Conservation (phyloP, 2,888 invertebrate species). For the Agriopis aurantiaria region DNA sequence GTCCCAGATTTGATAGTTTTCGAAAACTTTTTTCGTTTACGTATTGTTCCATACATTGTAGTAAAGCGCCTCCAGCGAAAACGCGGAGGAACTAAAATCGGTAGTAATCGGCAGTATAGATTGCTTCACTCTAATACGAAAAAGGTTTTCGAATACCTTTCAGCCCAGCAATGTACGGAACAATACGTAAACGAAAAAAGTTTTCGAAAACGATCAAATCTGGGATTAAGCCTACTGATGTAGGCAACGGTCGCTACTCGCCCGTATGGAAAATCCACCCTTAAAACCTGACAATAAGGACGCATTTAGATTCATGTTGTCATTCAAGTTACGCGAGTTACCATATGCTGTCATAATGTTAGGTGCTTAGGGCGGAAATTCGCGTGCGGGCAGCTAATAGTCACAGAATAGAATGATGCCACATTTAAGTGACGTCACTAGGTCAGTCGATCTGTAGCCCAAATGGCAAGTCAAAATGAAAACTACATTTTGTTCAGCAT, state of each 20-base stretch:
- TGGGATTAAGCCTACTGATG: no score
- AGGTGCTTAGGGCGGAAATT: neutral
- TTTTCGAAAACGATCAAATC: no score
- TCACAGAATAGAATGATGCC: neutral
- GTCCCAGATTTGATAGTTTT: no score
- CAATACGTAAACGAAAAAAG: no score
- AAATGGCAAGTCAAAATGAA: conserved; percentile 27
- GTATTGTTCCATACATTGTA: no score
- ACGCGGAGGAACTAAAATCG: no score
- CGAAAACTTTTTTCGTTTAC: no score
- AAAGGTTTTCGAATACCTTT: no score
- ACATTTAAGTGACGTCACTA: neutral
- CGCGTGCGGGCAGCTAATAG: neutral
- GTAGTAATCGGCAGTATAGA: no score
- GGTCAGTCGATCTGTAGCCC: conserved; percentile 5
- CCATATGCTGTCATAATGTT: neutral
- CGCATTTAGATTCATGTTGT: neutral
- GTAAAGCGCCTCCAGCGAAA: no score
- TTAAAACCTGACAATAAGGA: neutral
- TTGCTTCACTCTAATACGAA: no score
- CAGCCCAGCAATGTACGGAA: no score
- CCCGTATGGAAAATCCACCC: neutral
- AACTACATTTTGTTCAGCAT: conserved; percentile 18
- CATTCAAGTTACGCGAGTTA: neutral
- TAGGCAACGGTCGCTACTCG: neutral